Conservation (phyloP, 2,888 invertebrate species). For the Kryphioiulus occultus region DNA sequence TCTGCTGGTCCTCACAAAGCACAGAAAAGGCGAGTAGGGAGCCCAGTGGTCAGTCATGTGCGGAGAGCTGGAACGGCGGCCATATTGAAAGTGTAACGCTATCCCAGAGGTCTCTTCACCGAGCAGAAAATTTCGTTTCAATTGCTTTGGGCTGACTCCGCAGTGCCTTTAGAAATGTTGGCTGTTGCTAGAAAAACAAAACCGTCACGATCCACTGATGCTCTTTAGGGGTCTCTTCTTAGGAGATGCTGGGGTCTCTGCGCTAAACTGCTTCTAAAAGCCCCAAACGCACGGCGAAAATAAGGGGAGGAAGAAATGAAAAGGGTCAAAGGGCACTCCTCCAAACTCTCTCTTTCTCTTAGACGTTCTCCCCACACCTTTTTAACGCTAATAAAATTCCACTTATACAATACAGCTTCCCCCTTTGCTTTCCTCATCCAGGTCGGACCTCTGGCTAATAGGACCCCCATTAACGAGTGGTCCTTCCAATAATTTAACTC, state of each 20-base stretch:
- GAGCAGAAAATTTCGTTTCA: not conserved
- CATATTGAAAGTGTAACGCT: not conserved
- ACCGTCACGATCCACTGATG: not conserved
- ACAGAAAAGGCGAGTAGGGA: not conserved
- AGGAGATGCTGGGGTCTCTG: not conserved
- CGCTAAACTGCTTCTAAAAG: not conserved
- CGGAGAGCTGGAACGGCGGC: not conserved
- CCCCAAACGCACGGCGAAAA: no score
- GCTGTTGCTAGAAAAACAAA: not conserved
- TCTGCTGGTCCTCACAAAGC: not conserved
- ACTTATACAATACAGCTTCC: not conserved
- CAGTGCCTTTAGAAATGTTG: not conserved
- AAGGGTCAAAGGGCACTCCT: not conserved
- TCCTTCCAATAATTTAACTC: not conserved
- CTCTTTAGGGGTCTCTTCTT: not conserved
- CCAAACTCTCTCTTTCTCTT: not conserved
- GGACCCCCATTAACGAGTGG: not conserved
- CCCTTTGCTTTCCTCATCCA: not conserved
- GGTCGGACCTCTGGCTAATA: not conserved
- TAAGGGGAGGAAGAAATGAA: not conserved
- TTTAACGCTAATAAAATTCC: not conserved
- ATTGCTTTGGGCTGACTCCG: not conserved
- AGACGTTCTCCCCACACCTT: not conserved
- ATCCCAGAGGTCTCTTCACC: not conserved
- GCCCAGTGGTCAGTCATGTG: not conserved